phyloP scores from a whole-genome alignment of 2,888 invertebrate genomes.

The Drosophila aldrichi region DNA sequence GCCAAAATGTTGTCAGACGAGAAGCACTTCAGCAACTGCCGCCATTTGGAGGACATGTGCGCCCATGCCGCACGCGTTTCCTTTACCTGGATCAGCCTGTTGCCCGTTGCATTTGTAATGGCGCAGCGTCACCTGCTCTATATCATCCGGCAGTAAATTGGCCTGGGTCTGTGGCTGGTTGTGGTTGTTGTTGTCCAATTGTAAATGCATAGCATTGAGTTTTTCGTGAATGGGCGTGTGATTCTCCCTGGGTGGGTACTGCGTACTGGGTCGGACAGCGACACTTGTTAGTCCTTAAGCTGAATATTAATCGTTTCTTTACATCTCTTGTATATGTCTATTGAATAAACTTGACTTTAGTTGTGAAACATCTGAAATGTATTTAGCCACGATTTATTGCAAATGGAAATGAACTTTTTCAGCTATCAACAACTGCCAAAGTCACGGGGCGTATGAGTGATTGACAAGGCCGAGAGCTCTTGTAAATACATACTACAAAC shows the following conservation, averaged over 20 bases:
- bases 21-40: slow-evolving; percentile 84
- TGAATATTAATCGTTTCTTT: slow-evolving; percentile 25
- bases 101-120: slow-evolving; percentile 33
- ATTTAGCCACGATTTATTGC: background rate
- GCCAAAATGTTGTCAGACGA: slow-evolving; percentile 85
- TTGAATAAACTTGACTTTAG: slow-evolving; percentile 41
- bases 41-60: slow-evolving; percentile 80
- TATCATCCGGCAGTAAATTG: slow-evolving; percentile 35
- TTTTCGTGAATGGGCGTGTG: slow-evolving; percentile 46
- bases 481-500: background rate
- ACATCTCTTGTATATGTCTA: slow-evolving; percentile 23
- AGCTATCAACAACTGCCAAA: background rate
- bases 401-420: background rate
- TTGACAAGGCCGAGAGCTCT: background rate
- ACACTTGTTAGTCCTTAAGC: slow-evolving; percentile 50
- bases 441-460: slow-evolving; percentile 31
- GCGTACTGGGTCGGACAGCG: slow-evolving; percentile 73
- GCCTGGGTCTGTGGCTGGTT: slow-evolving; percentile 7
- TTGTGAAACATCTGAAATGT: slow-evolving; percentile 5
- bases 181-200: slow-evolving; percentile 46
- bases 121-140: slow-evolving; percentile 21
- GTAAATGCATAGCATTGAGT: slow-evolving; percentile 74
- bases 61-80: slow-evolving; percentile 33
- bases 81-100: slow-evolving; percentile 26
- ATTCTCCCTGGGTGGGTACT: slow-evolving; percentile 53